Conservation (phyloP, 2,113 vertebrate species). For the Bagarius yarrelli region DNA sequence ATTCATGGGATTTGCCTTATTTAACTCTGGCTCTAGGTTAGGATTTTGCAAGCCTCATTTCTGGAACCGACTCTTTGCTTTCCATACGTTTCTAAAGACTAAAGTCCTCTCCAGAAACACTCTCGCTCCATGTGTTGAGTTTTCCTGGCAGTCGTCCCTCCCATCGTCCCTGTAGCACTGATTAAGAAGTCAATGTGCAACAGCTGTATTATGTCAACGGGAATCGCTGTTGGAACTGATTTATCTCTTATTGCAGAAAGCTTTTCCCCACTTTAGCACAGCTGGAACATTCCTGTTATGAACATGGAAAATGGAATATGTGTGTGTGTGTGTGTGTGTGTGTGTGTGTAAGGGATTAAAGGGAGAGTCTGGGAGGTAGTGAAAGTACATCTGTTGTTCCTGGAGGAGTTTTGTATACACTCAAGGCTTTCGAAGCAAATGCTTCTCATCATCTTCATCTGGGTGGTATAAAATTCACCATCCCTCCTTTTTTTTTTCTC, state of each 20-base stretch:
- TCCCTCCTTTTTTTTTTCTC: neutral
- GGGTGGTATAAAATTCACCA: conserved; percentile 5
- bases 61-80: too few relatives aligned
- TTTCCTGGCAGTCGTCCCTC: neutral
- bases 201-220: conserved; percentile 26
- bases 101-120: too few relatives aligned
- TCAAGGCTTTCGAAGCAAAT: neutral
- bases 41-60: too few relatives aligned
- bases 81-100: too few relatives aligned
- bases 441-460: conserved; percentile 27
- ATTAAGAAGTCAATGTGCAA: neutral
- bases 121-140: neutral
- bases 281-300: conserved; percentile 22
- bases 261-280: conserved; percentile 14
- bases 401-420: conserved; percentile 23
- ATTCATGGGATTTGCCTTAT: neutral
- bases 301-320: conserved; percentile 16
- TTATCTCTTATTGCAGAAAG: conserved; percentile 4
- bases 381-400: conserved; percentile 21
- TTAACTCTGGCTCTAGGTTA: neutral
- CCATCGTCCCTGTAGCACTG: neutral
- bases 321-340: neutral
- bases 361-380: conserved; percentile 1
- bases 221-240: conserved; percentile 23
- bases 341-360: conserved; percentile 5